Evolutionary conservation across 2,797 vertebrate species (phyloP), one percentile per base, ranked within the genome.

Genomic region (Geranospiza caerulescens): DNA sequence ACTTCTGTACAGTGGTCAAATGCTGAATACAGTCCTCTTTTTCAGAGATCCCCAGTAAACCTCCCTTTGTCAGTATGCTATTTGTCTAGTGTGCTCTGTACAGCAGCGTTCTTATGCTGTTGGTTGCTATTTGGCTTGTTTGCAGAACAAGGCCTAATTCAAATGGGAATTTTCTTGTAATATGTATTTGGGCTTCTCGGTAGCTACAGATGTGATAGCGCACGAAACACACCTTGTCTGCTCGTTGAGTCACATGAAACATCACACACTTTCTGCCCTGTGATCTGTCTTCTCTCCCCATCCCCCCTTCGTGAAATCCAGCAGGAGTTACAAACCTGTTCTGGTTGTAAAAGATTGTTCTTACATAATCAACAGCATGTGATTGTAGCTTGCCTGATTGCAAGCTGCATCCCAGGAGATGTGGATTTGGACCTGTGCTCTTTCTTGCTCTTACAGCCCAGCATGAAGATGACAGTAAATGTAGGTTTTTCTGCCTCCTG

Each of bases 11-110:
- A 31, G 66, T 40, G 45, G 14, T 60, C 34, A 78, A 38, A 66
- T 62, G 64, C 60, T 87, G 73, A 89, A 68, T 16, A 87, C 80
- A 93, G 21, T 80, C 55, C 76, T 84, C 38, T 40, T 73, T 90
- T 89, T 90, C 87, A 91, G n/a, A 59, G 11, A 72, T 40, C 27
- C 68, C 15, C 85, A 73, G 62, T 87, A 66, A 88, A 79, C 25
- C 47, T 95, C 87, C 56, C 53, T 88, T 93, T 96, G 36, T 97
- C 68, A 90, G 62, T 50, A 27, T 50, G 66, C 80, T 48, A 36
- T 73, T 82, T 93, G 27, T 89, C 53, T 89, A 25, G 42, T 79
- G 88, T 73, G 64, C 89, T 88, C 33, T n/a, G 38, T 86, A 40
- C 38, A 40, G 62, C n/a, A 47, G 64, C 0, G 0, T 50, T 2